A percentile compares a stretch with the other conserved stretches of the same genome.
Evolutionary conservation across 2,113 vertebrate species (phyloP).

Genomic region (Seriola dumerili): DNA sequence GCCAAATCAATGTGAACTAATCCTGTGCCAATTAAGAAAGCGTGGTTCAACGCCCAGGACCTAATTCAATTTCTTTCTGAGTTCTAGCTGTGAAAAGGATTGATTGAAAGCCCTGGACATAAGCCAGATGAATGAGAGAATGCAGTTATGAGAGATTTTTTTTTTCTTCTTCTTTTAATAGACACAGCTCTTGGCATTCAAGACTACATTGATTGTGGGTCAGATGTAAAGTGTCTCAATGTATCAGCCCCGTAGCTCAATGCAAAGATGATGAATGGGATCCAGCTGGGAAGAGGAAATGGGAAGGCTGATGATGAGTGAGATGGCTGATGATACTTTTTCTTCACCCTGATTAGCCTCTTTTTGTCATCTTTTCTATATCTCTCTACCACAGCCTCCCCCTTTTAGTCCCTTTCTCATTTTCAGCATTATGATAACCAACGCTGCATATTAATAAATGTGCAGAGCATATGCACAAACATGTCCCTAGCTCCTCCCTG

Average conservation of each 20-base stretch:
- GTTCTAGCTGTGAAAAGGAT: conserved; percentile 60
- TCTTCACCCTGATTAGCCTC: conserved; percentile 31
- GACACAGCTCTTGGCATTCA: conserved; percentile 41
- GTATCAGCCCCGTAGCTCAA: conserved; percentile 26
- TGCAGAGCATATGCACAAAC: conserved; percentile 2
- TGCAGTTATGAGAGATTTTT: conserved; percentile 46
- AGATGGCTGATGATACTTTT: conserved; percentile 33
- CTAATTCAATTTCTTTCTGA: conserved; percentile 69
- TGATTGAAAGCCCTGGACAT: conserved; percentile 67
- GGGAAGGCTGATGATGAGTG: conserved; percentile 17
- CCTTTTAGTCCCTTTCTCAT: conserved; percentile 1
- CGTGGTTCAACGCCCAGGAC: conserved; percentile 58
- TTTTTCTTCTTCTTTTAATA: conserved; percentile 9
- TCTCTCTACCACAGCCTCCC: not conserved
- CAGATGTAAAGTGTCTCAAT: conserved; percentile 33
- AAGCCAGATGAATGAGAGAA: conserved; percentile 42
- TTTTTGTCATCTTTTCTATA: conserved; percentile 17
- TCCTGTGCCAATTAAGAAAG: conserved; percentile 75
- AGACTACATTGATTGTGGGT: conserved; percentile 40
- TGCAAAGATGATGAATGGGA: conserved; percentile 37
- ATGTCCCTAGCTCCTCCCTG: not conserved
- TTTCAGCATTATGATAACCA: not conserved
- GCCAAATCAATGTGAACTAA: conserved; percentile 79
- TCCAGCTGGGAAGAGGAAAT: conserved; percentile 20
- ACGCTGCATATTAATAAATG: conserved; percentile 30